A percentile compares a stretch with the other conserved stretches of the same genome.
Evolutionary conservation across 2,888 invertebrate species (phyloP).

Genomic region (Exocentrus adspersus): DNA sequence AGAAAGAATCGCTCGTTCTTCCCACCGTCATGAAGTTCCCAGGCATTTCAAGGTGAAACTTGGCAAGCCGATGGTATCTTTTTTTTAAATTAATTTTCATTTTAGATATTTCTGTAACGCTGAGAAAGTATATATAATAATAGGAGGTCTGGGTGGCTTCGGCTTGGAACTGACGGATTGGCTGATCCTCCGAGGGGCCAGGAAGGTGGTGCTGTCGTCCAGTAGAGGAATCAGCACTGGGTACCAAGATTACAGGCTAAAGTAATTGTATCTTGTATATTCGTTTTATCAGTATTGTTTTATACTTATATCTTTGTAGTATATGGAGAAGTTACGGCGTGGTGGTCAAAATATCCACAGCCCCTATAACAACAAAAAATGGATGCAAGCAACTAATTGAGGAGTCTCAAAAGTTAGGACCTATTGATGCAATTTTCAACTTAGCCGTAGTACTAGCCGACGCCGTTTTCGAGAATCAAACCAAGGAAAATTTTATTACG

Average conservation of each 20-base stretch:
- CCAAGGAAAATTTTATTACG: constrained; percentile 70
- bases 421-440: constrained; percentile 88
- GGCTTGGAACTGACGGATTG: constrained; percentile 88
- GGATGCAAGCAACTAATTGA: constrained; percentile 77
- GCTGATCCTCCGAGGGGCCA: constrained; percentile 83
- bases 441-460: constrained; percentile 85
- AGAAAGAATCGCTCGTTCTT: neutral
- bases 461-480: constrained; percentile 81
- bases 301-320: no score
- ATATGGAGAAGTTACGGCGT: constrained; percentile 77
- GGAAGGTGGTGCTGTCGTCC: constrained; percentile 81
- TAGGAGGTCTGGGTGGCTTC: constrained; percentile 89
- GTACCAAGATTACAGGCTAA: constrained; percentile 76
- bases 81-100: no score
- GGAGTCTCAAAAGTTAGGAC: constrained; percentile 72
- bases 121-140: constrained; percentile 69
- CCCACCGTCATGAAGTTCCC: neutral
- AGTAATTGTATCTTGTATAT: no score
- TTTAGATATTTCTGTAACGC: constrained; percentile 34
- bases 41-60: no score
- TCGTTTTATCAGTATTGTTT: no score
- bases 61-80: no score
- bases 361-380: constrained; percentile 74
- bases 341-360: constrained; percentile 73
- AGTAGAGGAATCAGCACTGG: constrained; percentile 80